A percentile compares a stretch with the other conserved stretches of the same genome.
These are phyloP conservation scores for Microctonus brassicae DNA, from an alignment of 2,888 invertebrate species.

Conservation along the genomic window DNA sequence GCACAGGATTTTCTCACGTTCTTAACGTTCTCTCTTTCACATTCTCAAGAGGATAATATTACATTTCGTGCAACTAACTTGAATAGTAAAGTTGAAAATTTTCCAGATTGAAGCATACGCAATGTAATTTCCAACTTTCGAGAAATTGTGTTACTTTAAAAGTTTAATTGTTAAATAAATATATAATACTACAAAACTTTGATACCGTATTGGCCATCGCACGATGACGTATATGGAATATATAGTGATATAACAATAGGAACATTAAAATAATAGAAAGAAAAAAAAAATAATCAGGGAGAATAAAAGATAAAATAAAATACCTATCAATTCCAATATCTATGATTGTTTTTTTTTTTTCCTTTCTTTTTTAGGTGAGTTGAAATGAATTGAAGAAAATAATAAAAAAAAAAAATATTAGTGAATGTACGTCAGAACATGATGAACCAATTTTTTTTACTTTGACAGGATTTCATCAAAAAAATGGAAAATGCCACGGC, in stretches of 20 bases:
- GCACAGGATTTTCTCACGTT: neutral
- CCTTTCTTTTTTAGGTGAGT: no score
- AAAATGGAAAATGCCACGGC: neutral
- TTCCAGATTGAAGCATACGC: neutral
- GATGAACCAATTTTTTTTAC: neutral
- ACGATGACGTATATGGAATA: neutral
- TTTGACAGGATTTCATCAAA: neutral
- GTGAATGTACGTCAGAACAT: neutral
- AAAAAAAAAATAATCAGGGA: neutral
- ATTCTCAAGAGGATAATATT: constrained; percentile 1
- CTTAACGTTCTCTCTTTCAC: neutral
- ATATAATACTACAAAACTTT: neutral
- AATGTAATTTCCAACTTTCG: neutral
- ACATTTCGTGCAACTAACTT: neutral
- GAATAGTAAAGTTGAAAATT: neutral
- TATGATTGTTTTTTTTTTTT: no score
- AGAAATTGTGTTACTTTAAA: neutral
- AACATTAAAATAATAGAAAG: neutral
- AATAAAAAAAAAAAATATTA: neutral
- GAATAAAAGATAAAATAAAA: no score
- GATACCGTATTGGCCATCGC: neutral
- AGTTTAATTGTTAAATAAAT: neutral
- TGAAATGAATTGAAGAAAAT: neutral
- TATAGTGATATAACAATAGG: neutral
- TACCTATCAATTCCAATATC: no score